These are phyloP conservation scores for Naja naja DNA, from an alignment of 2,113 vertebrate genomes.

Conservation along the genomic window DNA sequence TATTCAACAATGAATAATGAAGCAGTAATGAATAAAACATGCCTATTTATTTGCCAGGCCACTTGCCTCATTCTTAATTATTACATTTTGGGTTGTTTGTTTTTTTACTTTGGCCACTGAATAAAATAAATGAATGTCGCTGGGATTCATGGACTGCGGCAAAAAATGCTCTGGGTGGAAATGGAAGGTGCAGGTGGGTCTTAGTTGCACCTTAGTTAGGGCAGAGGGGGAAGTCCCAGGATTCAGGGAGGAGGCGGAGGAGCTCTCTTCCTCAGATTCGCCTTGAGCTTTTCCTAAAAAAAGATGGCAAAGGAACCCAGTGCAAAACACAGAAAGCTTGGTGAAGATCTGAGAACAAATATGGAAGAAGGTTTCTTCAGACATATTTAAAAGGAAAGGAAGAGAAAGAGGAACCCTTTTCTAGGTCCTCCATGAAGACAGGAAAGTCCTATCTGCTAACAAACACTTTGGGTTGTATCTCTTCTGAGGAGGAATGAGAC, in stretches of 20 bases:
- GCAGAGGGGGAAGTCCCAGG: background rate
- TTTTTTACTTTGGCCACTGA: background rate
- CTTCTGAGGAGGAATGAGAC: background rate
- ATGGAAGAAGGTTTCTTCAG: background rate
- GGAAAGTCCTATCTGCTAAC: background rate
- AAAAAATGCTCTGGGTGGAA: background rate
- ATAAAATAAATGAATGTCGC: background rate
- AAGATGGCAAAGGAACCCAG: background rate
- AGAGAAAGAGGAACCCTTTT: background rate
- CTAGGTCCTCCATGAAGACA: background rate
- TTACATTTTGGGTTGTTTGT: background rate
- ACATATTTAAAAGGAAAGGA: background rate
- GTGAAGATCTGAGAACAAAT: background rate
- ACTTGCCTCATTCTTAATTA: background rate
- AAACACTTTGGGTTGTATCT: background rate
- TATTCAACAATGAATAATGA: background rate
- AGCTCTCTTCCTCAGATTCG: background rate
- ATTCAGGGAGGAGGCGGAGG: background rate
- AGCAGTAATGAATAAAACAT: background rate
- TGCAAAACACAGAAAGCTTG: background rate
- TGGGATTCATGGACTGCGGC: background rate
- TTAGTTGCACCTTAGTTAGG: background rate
- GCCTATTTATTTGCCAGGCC: background rate
- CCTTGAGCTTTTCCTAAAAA: background rate
- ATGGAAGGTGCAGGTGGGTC: background rate